Evolutionary conservation across 2,888 invertebrate genomes (phyloP).

Genomic region (Brachynemurus nebulosus): DNA sequence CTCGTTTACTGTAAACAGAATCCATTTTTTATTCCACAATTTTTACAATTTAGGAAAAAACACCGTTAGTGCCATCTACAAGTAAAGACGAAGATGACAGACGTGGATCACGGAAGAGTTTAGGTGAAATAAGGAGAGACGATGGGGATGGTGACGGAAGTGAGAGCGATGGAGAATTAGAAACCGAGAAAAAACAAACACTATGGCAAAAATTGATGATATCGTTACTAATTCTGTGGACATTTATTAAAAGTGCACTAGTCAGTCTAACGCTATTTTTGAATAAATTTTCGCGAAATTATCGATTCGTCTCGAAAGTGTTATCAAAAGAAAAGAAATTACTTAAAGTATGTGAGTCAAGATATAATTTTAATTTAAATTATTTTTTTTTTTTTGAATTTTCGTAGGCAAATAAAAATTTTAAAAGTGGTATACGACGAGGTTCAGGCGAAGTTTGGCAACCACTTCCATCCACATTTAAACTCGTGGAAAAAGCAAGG

Average conservation of each 20-base stretch:
- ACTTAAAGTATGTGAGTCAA: conserved; percentile 58
- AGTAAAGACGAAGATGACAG: conserved; percentile 18
- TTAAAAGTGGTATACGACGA: conserved; percentile 49
- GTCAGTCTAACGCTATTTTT: conserved; percentile 70
- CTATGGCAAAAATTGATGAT: conserved; percentile 24
- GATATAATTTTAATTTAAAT: background rate
- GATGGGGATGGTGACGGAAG: conserved; percentile 33
- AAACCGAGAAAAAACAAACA: no score
- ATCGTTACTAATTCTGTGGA: conserved; percentile 43
- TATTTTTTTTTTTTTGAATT: background rate
- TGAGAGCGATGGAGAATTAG: no score
- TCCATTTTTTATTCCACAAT: no score
- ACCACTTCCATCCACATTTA: conserved; percentile 31
- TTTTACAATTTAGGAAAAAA: background rate
- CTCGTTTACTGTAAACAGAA: no score
- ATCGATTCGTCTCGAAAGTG: conserved; percentile 84
- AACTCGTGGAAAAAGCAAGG: conserved; percentile 25
- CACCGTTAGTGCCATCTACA: background rate
- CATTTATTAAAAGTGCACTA: conserved; percentile 62
- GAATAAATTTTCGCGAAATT: conserved; percentile 83
- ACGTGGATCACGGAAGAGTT: conserved; percentile 33
- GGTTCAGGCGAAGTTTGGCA: conserved; percentile 54
- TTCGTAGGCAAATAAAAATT: conserved; percentile 52
- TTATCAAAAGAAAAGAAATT: conserved; percentile 78
- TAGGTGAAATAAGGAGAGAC: conserved; percentile 26